phyloP scores from a whole-genome alignment of 2,888 invertebrate genomes.

The Trachelus tabidus region DNA sequence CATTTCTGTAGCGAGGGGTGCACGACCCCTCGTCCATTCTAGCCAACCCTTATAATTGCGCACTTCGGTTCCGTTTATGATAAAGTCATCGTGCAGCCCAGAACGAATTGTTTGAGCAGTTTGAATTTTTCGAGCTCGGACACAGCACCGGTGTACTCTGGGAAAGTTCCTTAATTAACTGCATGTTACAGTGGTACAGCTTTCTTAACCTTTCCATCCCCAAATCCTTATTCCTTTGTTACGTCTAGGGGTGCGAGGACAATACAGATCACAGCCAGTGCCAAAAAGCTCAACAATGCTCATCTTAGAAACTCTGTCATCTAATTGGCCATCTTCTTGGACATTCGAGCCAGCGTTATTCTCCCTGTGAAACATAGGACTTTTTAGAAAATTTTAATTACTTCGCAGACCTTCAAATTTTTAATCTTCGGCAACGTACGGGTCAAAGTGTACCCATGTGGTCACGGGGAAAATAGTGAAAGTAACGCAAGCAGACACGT shows the following conservation, averaged over 20 bases:
- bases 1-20: conserved; percentile 28
- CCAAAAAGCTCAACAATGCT: neutral
- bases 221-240: neutral
- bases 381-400: neutral
- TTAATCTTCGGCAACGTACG: no score
- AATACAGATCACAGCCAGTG: neutral
- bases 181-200: neutral
- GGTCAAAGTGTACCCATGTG: no score
- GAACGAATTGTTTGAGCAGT: neutral
- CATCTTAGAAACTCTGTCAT: neutral
- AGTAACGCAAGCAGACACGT: neutral
- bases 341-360: neutral
- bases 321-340: neutral
- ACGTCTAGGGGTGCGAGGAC: neutral
- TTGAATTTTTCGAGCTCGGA: neutral
- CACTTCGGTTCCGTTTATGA: conserved; percentile 55
- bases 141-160: neutral
- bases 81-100: conserved; percentile 49
- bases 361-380: neutral
- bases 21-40: conserved; percentile 31
- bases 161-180: neutral
- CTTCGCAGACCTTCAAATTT: no score
- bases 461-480: no score
- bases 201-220: neutral
- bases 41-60: conserved; percentile 50